Conservation (phyloP, 2,888 invertebrate genomes). For the Pteria penguin region DNA sequence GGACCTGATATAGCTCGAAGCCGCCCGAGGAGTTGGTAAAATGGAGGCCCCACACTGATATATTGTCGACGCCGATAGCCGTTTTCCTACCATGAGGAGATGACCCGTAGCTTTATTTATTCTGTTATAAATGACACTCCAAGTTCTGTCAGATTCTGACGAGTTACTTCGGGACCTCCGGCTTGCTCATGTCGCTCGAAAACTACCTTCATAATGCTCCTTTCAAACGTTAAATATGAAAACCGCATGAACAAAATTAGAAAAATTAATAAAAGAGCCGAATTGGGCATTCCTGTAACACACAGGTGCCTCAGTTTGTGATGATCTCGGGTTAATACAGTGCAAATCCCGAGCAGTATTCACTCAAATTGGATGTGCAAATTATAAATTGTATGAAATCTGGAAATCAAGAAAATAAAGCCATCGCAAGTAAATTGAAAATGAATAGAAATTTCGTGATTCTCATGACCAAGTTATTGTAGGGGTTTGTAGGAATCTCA, state of each 20-base stretch:
- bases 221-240: conserved; percentile 9
- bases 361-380: too few species aligned
- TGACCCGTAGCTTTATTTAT: conserved; percentile 24
- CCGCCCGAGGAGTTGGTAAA: neutral
- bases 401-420: too few species aligned
- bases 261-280: conserved; percentile 16
- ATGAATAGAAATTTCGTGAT: too few species aligned
- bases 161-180: conserved; percentile 2
- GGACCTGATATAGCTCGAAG: too few species aligned
- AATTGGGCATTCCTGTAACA: neutral
- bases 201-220: neutral
- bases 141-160: conserved; percentile 21
- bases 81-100: neutral
- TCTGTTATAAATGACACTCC: conserved; percentile 14
- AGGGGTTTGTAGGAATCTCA: too few species aligned
- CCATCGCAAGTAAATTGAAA: too few species aligned
- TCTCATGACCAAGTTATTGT: too few species aligned
- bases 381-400: too few species aligned
- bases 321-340: neutral
- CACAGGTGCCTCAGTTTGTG: neutral
- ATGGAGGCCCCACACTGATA: neutral
- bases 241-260: conserved; percentile 23
- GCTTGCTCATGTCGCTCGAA: conserved; percentile 3
- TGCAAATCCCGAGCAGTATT: too few species aligned
- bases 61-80: neutral